phyloP scores from a whole-genome alignment of 2,113 vertebrate genomes.

The Ia io region DNA sequence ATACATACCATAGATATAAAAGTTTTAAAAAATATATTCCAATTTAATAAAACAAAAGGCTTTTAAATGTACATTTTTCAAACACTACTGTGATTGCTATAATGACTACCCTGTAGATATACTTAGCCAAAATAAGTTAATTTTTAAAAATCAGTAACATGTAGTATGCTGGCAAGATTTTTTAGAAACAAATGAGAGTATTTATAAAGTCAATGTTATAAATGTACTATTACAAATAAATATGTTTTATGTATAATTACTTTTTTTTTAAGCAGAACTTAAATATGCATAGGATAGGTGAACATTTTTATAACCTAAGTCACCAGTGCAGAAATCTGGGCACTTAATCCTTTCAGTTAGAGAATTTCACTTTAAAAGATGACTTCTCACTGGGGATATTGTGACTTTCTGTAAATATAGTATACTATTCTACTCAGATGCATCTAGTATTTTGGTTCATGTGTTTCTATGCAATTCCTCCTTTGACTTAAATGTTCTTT shows the following conservation, averaged over 20 bases:
- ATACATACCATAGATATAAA: slow-evolving; percentile 80
- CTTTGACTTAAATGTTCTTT: slow-evolving; percentile 51
- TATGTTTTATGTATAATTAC: slow-evolving; percentile 58
- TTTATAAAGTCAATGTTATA: slow-evolving; percentile 65
- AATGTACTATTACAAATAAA: slow-evolving; percentile 78
- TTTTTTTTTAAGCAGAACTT: slow-evolving; percentile 57
- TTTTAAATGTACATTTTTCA: slow-evolving; percentile 82
- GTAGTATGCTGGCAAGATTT: slow-evolving; percentile 73
- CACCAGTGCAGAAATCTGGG: slow-evolving; percentile 25
- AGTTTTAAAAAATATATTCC: slow-evolving; percentile 80
- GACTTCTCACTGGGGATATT: slow-evolving; percentile 24
- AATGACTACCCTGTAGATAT: slow-evolving; percentile 70
- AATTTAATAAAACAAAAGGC: slow-evolving; percentile 76
- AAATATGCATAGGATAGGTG: slow-evolving; percentile 55
- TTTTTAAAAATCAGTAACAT: slow-evolving; percentile 70
- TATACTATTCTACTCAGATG: slow-evolving; percentile 57
- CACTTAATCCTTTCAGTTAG: slow-evolving; percentile 10
- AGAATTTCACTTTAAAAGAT: slow-evolving; percentile 32
- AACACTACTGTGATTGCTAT: slow-evolving; percentile 71
- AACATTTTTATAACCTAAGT: slow-evolving; percentile 32
- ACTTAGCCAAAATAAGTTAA: slow-evolving; percentile 81
- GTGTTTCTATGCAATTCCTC: slow-evolving; percentile 47
- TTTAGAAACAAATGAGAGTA: slow-evolving; percentile 65
- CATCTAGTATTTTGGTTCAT: slow-evolving; percentile 41
- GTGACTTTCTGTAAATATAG: slow-evolving; percentile 4